Base-by-base conservation (phyloP, 2,888 invertebrate genomes). In the Merodon equestris region DNA sequence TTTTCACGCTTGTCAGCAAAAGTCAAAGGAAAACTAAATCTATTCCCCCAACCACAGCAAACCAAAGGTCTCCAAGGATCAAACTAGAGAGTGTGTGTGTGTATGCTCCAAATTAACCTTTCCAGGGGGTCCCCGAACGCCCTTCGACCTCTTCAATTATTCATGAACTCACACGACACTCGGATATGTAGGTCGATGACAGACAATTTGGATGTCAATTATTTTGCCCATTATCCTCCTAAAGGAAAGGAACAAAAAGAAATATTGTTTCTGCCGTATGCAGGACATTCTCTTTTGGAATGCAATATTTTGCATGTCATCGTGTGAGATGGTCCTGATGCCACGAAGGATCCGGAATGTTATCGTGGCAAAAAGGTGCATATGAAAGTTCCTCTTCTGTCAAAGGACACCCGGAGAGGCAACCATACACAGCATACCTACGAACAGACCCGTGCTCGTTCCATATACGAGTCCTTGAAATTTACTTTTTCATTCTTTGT, bases 131-230 rank as follows among this genome's bases (percentile, higher is more conserved):
- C n/a, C n/a, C n/a, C n/a, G n/a, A 53, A 36, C 7, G 53, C 19
- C 40, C 48, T 48, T 3, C 67, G 54, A 63, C 68, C 68, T 73
- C 54, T 68, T 79, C 73, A 79, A 79, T 79, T 73, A 79, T 79
- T 79, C 77, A 79, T 79, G 68, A 79, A 73, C 27, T 53, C 19
- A 34, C 50, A 47, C 27, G 40, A 7, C 12, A n/a, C 40, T 7
- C 40, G 40, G 5, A 36, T 48, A 15, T 18, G 19, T 14, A 38
- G 9, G 36, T 19, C 48, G 14, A 19, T 27, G 27, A 27, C 27
- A 18, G 51, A 61, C 61, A 64, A 64, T 70, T 70, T 57, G 58
- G 61, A 48, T 53, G 72, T 66, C 76, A 77, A 79, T 79, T 79
- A 40, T 5, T 9, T n/a, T 40, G 3, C 57, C 51, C 15, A 51